Evolutionary conservation across 2,888 invertebrate genomes (phyloP).

Genomic region (Escarpia spicata): DNA sequence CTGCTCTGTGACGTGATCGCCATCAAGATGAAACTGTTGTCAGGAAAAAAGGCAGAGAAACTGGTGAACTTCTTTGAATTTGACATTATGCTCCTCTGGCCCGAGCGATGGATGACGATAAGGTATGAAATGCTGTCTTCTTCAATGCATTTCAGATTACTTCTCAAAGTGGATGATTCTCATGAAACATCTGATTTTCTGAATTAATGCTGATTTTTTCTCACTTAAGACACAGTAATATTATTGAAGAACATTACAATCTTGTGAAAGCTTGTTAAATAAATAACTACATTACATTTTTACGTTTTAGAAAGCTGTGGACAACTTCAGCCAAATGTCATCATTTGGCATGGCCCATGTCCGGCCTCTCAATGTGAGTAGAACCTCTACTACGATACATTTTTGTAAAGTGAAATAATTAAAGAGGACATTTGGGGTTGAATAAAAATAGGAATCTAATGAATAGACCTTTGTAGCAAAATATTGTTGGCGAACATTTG

Average conservation of each 20-base stretch:
- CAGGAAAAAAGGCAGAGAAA: neutral
- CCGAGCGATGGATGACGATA: neutral
- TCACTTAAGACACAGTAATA: too few species aligned
- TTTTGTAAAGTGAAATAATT: too few species aligned
- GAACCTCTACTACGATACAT: neutral
- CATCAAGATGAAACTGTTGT: neutral
- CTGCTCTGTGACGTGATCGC: neutral
- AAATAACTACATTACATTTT: neutral
- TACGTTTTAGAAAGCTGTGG: neutral
- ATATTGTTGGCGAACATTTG: too few species aligned
- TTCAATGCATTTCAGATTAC: neutral
- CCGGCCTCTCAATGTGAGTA: neutral
- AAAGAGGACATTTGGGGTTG: too few species aligned
- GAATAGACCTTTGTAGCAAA: too few species aligned
- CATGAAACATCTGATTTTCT: too few species aligned
- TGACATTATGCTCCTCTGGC: neutral
- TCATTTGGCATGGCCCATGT: neutral
- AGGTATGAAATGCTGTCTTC: neutral
- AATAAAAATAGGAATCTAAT: too few species aligned
- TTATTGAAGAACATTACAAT: too few species aligned
- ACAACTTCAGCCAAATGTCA: neutral
- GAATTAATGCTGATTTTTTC: too few species aligned
- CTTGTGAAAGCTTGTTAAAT: neutral
- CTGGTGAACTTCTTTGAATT: neutral
- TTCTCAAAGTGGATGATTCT: too few species aligned